Percentiles rank a stretch among this genome's conserved stretches.
Evolutionary conservation across 2,113 vertebrate species (phyloP).

Genomic region (Opisthocomus hoazin): DNA sequence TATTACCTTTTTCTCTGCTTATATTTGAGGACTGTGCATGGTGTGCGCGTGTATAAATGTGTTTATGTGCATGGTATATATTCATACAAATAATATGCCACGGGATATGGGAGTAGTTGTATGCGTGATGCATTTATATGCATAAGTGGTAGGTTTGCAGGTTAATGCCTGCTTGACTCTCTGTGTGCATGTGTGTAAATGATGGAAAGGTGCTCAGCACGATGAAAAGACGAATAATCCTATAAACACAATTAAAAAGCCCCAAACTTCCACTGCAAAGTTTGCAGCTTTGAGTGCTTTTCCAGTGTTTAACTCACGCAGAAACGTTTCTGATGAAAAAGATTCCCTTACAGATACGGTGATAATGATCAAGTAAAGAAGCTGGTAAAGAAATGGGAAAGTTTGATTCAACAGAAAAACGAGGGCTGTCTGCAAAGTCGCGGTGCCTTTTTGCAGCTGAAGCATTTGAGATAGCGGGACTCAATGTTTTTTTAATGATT

Average conservation of each 20-base stretch:
- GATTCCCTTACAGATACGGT: conserved; percentile 19
- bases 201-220: conserved; percentile 32
- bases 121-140: conserved; percentile 46
- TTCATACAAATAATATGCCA: conserved; percentile 33
- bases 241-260: background rate
- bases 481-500: conserved; percentile 62
- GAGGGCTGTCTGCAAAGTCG: background rate
- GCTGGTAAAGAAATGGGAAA: background rate
- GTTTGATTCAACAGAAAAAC: background rate
- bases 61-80: background rate
- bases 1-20: conserved; percentile 46
- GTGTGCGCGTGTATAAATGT: background rate
- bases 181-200: conserved; percentile 1
- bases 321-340: background rate
- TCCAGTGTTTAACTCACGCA: background rate
- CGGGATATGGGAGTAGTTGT: background rate
- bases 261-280: conserved; percentile 26
- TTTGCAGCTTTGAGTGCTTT: conserved; percentile 46
- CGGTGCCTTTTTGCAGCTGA: conserved; percentile 34
- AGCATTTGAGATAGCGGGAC: conserved; percentile 61
- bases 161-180: conserved; percentile 51
- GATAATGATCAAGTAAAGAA: conserved; percentile 33
- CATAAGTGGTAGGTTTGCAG: conserved; percentile 49
- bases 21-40: conserved; percentile 1
- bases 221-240: conserved; percentile 14